Percentiles rank a stretch among this genome's conserved stretches.
Conservation (phyloP, 1,140 invertebrate genomes). For the Sitophilus oryzae region DNA sequence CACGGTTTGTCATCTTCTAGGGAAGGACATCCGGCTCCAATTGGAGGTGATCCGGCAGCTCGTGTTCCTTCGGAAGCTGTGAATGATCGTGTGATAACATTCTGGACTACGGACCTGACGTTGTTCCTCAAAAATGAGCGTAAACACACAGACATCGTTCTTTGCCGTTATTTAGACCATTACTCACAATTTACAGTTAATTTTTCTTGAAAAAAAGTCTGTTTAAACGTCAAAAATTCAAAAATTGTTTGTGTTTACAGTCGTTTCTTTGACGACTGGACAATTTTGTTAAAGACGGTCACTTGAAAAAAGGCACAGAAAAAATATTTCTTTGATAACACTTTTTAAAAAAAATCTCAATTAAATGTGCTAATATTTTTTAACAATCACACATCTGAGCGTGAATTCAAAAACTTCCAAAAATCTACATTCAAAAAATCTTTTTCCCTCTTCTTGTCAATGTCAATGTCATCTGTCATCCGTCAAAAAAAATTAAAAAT, state of each 20-base stretch:
- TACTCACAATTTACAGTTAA: slow-evolving; percentile 25
- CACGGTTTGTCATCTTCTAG: slow-evolving; percentile 25
- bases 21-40: slow-evolving; percentile 12
- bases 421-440: no score
- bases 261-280: slow-evolving; percentile 16
- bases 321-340: not conserved
- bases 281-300: not conserved
- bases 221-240: slow-evolving; percentile 18
- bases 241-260: slow-evolving; percentile 16
- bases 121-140: slow-evolving; percentile 8
- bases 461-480: no score
- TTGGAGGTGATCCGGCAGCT: not conserved
- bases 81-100: not conserved
- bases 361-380: no score
- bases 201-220: slow-evolving; percentile 15
- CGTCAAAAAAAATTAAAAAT: no score
- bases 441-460: no score
- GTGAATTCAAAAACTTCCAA: no score
- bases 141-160: slow-evolving; percentile 19
- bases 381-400: no score
- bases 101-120: not conserved
- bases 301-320: not conserved
- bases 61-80: not conserved
- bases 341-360: no score
- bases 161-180: slow-evolving; percentile 13